Evolutionary conservation across 2,797 vertebrate species (phyloP).

Genomic region (Gephyroberyx darwinii): DNA sequence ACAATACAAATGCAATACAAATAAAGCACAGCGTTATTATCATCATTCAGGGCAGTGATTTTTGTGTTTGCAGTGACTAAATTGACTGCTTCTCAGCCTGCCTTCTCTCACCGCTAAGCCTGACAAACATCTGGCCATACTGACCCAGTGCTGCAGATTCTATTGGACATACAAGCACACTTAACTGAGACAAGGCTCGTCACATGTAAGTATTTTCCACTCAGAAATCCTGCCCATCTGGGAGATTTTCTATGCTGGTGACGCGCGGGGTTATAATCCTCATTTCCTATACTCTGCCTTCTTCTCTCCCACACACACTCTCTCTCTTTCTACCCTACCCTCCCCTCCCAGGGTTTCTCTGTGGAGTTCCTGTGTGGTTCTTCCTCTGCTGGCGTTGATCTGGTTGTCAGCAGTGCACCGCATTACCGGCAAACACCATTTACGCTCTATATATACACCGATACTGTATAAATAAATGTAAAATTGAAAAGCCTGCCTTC

Average conservation of each 20-base stretch:
- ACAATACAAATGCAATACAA: too few relatives aligned
- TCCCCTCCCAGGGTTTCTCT: constrained; percentile 72
- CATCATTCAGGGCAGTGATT: neutral
- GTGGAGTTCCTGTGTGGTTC: constrained; percentile 87
- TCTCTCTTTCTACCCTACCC: constrained; percentile 2
- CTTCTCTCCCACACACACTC: constrained; percentile 12
- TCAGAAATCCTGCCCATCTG: constrained; percentile 64
- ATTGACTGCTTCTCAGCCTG: constrained; percentile 18
- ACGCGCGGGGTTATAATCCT: constrained; percentile 64
- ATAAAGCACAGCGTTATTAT: too few relatives aligned
- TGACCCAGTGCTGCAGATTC: constrained; percentile 63
- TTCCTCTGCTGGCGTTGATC: constrained; percentile 74
- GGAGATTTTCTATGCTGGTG: constrained; percentile 47
- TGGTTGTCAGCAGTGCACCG: constrained; percentile 18
- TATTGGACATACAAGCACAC: constrained; percentile 26
- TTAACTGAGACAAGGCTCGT: constrained; percentile 31
- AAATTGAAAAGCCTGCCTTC: constrained; percentile 38
- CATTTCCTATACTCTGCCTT: constrained; percentile 33
- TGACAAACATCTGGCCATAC: constrained; percentile 61
- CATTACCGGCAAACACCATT: constrained; percentile 31
- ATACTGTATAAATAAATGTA: neutral
- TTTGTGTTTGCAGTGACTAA: neutral
- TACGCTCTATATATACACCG: constrained; percentile 2
- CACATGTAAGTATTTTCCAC: constrained; percentile 38
- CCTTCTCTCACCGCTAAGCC: constrained; percentile 45